Conservation (phyloP, 2,113 vertebrate genomes). For the Dissostichus mawsoni region DNA sequence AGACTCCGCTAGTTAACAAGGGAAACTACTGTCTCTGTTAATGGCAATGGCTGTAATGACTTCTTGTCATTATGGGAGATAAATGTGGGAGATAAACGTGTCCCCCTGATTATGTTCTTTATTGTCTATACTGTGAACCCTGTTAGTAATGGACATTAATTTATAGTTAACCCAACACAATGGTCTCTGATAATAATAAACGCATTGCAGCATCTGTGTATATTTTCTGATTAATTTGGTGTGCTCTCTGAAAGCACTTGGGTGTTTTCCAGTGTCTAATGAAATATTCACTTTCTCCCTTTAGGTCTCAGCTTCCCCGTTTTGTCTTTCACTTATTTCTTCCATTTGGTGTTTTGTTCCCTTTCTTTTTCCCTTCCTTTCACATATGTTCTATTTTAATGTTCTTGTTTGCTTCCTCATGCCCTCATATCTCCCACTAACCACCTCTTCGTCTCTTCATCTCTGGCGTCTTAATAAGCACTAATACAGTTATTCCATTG, state of each 20-base stretch:
- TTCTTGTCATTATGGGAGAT: constrained; percentile 38
- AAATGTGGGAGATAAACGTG: constrained; percentile 57
- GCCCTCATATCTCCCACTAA: constrained; percentile 24
- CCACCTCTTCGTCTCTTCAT: constrained; percentile 29
- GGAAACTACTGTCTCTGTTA: constrained; percentile 15
- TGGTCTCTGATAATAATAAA: constrained; percentile 58
- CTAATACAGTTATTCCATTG: constrained; percentile 59
- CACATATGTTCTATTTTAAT: not conserved
- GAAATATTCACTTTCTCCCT: constrained; percentile 33
- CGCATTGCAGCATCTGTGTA: constrained; percentile 43
- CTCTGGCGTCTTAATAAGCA: constrained; percentile 60
- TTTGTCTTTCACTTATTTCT: constrained; percentile 15
- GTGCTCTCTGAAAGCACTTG: constrained; percentile 51
- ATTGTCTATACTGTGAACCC: constrained; percentile 50
- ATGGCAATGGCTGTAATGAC: constrained; percentile 23
- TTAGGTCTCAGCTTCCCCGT: not conserved
- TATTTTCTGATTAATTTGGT: constrained; percentile 60
- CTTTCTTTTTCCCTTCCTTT: not conserved
- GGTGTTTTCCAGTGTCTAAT: constrained; percentile 44
- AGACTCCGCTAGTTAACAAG: constrained; percentile 17
- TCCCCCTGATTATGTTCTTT: constrained; percentile 34
- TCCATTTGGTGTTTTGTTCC: not conserved
- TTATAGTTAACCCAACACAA: constrained; percentile 52
- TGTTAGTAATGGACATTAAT: constrained; percentile 11
- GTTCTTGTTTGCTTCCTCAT: constrained; percentile 12